Base-by-base conservation (phyloP, 2,113 vertebrate species). In the Oxygymnocypris stewartii region DNA sequence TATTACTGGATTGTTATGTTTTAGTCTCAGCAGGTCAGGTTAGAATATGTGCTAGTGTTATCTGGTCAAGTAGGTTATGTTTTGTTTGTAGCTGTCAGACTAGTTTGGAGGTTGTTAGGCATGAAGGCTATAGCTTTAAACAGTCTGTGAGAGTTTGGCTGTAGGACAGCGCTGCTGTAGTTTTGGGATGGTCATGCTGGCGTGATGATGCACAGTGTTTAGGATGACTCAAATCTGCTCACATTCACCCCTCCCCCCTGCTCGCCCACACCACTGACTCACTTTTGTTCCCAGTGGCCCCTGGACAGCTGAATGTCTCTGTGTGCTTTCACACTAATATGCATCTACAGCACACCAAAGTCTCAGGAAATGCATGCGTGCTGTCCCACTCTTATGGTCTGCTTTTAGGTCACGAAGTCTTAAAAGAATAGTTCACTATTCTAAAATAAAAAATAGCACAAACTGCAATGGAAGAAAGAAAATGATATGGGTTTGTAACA, bases 241-340 rank as follows among this genome's bases (percentile, higher is more conserved):
- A 28, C 63, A 51, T 16, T 42, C 18, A 44, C 81, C 84, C 87
- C 16, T 40, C 87, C 86, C n/a, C 75, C 57, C 63, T 57, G 51
- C 37, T 84, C 44, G 28, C 77, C 77, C 85, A 87, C 85, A 67
- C 84, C 49, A 71, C 63, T 87, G 87, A 88, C 89, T 85, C 82
- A 86, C 67, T 80, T 85, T 79, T 90, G 63, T 86, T 90, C 54
- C 79, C 47, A 42, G 2, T 85, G 85, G 67, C 73, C 20, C 65
- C 63, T 82, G 71, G 82, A 86, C 79, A 37, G 44, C 47, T 86
- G 37, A 49, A 37, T 73, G 14, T 71, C 49, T 79, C 28, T 81
- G n/a, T n/a, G n/a, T 75, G 75, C 25, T 4, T 67, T 31, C 51
- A 75, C 74, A 7, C 65, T n/a, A 20, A 37, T 28, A 49, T 79